Evolutionary conservation across 2,888 invertebrate genomes (phyloP).

Genomic region (Arctia plantaginis): DNA sequence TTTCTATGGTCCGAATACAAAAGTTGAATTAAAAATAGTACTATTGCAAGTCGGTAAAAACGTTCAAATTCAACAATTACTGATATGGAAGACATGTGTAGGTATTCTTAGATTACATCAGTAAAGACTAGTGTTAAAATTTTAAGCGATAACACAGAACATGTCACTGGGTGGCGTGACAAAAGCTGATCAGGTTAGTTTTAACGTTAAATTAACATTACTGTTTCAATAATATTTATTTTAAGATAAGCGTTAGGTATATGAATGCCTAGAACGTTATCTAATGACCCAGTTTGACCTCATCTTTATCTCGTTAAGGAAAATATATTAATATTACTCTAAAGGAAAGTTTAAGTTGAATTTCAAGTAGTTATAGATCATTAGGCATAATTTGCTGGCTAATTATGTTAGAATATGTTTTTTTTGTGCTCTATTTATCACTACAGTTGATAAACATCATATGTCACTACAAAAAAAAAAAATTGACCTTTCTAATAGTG

Average conservation of each 20-base stretch:
- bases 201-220: slow-evolving; percentile 4
- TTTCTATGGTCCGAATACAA: no score
- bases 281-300: slow-evolving; percentile 10
- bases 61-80: neutral
- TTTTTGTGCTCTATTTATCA: no score
- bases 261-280: slow-evolving; percentile 2
- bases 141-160: neutral
- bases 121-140: neutral
- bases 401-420: no score
- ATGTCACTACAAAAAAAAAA: no score
- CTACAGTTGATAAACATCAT: no score
- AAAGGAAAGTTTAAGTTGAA: neutral
- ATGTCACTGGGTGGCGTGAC: neutral
- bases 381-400: no score
- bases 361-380: neutral
- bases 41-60: no score
- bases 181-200: neutral
- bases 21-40: no score
- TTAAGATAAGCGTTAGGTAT: slow-evolving; percentile 7
- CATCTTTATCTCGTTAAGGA: neutral
- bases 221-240: slow-evolving; percentile 11
- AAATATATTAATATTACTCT: neutral
- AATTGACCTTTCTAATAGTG: no score
- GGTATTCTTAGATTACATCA: neutral
- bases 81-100: neutral